These are phyloP conservation scores for Phanerotoma sp. DNA, from an alignment of 2,888 invertebrate species.

Conservation along the genomic window DNA sequence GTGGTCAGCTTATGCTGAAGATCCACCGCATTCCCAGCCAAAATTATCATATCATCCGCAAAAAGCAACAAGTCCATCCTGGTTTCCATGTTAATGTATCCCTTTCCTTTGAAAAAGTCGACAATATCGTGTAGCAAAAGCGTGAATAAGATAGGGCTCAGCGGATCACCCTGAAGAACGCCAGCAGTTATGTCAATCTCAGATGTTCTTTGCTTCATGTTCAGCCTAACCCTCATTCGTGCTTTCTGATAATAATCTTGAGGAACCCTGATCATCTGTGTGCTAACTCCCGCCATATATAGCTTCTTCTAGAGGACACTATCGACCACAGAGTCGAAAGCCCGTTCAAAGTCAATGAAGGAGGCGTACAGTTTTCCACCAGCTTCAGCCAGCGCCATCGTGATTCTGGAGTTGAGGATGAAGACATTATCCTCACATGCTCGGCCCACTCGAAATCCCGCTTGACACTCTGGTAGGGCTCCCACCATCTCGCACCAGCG, in stretches of 20 bases:
- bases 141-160: not conserved
- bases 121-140: not conserved
- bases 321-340: constrained; percentile 7
- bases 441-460: constrained; percentile 25
- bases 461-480: constrained; percentile 25
- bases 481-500: constrained; percentile 23
- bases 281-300: not conserved
- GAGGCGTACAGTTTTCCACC: not conserved
- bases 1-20: too few relatives aligned
- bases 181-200: constrained; percentile 2
- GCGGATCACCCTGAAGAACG: not conserved
- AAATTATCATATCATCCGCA: not conserved
- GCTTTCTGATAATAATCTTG: not conserved
- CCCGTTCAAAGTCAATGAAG: constrained; percentile 8
- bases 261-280: not conserved
- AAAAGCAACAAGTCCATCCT: not conserved
- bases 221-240: not conserved
- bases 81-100: not conserved
- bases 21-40: too few relatives aligned
- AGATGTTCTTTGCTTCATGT: not conserved
- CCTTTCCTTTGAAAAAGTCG: not conserved
- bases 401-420: constrained; percentile 1
- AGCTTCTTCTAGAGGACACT: constrained; percentile 7
- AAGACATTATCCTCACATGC: constrained; percentile 23
- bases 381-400: not conserved